Evolutionary conservation across 1,140 invertebrate genomes (phyloP).

Genomic region (Eciton burchellii): DNA sequence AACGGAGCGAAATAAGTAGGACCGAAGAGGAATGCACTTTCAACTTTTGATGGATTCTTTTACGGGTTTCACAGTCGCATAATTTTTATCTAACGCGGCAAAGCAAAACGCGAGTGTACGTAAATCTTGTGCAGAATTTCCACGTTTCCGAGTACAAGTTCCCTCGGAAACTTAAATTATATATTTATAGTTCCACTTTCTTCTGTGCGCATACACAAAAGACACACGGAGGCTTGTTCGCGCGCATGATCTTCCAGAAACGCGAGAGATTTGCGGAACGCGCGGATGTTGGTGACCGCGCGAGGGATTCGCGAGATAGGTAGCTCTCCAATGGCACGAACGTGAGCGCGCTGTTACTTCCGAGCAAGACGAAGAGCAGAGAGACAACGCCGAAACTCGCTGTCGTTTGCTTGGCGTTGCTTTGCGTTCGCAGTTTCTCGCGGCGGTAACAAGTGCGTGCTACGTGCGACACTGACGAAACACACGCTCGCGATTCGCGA

Average conservation of each 20-base stretch:
- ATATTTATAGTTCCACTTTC: too few species aligned
- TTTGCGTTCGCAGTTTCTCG: conserved; percentile 25
- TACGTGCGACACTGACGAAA: conserved; percentile 35
- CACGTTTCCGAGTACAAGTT: too few species aligned
- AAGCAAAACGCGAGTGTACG: too few species aligned
- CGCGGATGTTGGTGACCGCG: neutral
- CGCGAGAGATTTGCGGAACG: conserved; percentile 17
- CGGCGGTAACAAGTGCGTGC: conserved; percentile 36
- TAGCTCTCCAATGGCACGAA: conserved; percentile 28
- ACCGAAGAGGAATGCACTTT: too few species aligned
- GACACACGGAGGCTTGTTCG: neutral
- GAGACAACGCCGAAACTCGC: conserved; percentile 17
- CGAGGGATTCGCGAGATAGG: conserved; percentile 31
- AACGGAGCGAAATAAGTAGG: too few species aligned
- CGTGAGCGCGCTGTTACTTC: conserved; percentile 37
- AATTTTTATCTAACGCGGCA: too few species aligned
- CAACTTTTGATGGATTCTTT: too few species aligned
- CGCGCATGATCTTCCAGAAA: neutral
- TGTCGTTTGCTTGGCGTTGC: neutral
- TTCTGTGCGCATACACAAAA: too few species aligned
- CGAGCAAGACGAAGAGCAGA: conserved; percentile 25
- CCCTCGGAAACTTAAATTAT: too few species aligned
- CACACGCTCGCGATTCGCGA: conserved; percentile 8
- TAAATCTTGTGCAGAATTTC: too few species aligned
- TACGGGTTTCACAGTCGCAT: too few species aligned